Conservation (phyloP, 2,888 invertebrate genomes). For the Portevinia maculata region DNA sequence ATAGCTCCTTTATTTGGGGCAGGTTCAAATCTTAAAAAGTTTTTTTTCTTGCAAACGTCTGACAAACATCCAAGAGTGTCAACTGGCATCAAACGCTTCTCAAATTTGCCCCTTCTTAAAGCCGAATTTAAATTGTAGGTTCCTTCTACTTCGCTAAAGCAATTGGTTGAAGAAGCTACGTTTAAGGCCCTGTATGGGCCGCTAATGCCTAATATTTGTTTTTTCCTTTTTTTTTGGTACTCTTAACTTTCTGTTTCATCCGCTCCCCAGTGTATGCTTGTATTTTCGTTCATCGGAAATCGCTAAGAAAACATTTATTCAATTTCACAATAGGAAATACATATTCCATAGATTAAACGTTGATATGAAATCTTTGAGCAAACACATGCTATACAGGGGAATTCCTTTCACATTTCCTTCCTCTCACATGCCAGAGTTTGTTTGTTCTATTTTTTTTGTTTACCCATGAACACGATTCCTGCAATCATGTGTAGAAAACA, state of each 20-base stretch:
- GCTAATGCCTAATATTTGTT: no score
- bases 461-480: background rate
- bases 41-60: no score
- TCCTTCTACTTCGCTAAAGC: no score
- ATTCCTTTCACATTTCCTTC: slow-evolving; percentile 6
- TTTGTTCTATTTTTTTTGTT: slow-evolving; percentile 20
- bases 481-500: slow-evolving; percentile 7
- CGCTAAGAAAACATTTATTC: slow-evolving; percentile 32
- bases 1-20: no score
- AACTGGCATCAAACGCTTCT: no score
- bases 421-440: background rate
- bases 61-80: no score
- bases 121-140: no score
- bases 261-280: background rate
- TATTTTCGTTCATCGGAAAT: background rate
- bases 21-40: no score
- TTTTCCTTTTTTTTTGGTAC: no score
- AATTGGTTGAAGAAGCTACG: no score
- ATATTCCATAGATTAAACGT: slow-evolving; percentile 25
- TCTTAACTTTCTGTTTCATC: background rate
- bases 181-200: no score
- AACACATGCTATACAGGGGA: background rate
- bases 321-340: slow-evolving; percentile 1
- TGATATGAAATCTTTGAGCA: slow-evolving; percentile 13
- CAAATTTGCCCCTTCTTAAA: no score